Base-by-base conservation (phyloP, 35 echinoderm and acorn worm species). In the Lytechinus variegatus region DNA sequence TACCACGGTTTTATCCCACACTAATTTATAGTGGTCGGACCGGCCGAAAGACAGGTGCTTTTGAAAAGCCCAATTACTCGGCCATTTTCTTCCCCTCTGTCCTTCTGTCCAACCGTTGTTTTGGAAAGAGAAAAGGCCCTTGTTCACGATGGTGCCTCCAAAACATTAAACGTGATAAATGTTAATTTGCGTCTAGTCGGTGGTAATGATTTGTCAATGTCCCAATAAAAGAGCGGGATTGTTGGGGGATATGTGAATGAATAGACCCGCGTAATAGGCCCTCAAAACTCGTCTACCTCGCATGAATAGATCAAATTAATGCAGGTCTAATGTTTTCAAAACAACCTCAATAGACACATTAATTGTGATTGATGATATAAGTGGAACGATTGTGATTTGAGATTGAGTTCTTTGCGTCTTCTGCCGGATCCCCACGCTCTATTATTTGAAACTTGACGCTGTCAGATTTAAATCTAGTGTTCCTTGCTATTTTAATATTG, bases 131-230 rank as follows among this genome's bases (percentile, higher is more conserved):
- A 44, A 52, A 90, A 90, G 27, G 28, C 29, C 88, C 29, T 54
- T 52, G 29, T 54, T 90, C 52, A 3, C 88, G 88, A 10, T 90
- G 88, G 88, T 52, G 88, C 88, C 88, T 52, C 88, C 88, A 28
- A 90, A 44, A 90, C 88, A 90, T 90, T 90, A 90, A 44, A 54
- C 9, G 88, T 90, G 52, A 90, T 90, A 90, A 54, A 90, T 90
- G 88, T 90, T 90, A 90, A 90, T 90, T 90, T 90, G 88, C 88
- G 88, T 90, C 88, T 90, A 90, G 88, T 90, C 88, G 14, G 29
- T 90, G 88, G 28, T 52, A 90, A 90, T 54, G 88, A 54, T 90
- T 90, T 90, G 52, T 90, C 29, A 90, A 90, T 90, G 88, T 90
- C 88, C 88, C 88, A 90, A 90, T 52, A 90, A 90, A 44, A 90